These are phyloP conservation scores for Alitta virens DNA, from an alignment of 2,888 invertebrate genomes.

Conservation along the genomic window DNA sequence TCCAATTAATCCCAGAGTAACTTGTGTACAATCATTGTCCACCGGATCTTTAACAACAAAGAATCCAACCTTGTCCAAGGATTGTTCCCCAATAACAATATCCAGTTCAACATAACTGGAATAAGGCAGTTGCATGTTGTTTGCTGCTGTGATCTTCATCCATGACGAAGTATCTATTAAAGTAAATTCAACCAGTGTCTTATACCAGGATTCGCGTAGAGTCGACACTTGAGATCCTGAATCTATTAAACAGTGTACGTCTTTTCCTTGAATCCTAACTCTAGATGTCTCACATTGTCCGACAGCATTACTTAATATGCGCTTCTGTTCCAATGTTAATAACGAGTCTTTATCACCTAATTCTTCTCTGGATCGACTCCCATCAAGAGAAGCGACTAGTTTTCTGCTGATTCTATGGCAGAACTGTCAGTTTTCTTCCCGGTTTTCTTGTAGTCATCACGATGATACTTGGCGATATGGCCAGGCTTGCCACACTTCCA, in stretches of 20 bases:
- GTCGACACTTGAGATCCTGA: not conserved
- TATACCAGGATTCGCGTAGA: not conserved
- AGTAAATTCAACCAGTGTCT: not conserved
- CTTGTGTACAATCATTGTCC: not conserved
- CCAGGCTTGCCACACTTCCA: too few species aligned
- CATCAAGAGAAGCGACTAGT: not conserved
- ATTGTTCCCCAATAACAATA: not conserved
- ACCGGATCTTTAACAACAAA: not conserved
- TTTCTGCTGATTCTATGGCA: not conserved
- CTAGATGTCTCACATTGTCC: not conserved
- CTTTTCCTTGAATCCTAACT: not conserved
- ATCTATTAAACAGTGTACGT: not conserved
- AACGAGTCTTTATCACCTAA: not conserved
- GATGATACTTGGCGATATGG: too few species aligned
- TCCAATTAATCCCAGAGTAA: not conserved
- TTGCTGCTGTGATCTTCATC: constrained; percentile 1
- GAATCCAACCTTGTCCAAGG: not conserved
- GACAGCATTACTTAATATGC: not conserved
- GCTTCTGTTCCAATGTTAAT: not conserved
- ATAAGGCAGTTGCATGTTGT: not conserved
- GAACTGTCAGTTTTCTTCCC: too few species aligned
- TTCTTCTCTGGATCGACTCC: not conserved
- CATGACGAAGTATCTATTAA: not conserved
- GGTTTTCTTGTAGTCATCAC: too few species aligned
- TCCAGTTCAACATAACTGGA: not conserved